phyloP scores from a whole-genome alignment of 2,888 invertebrate species.

The Drosophila cognata region DNA sequence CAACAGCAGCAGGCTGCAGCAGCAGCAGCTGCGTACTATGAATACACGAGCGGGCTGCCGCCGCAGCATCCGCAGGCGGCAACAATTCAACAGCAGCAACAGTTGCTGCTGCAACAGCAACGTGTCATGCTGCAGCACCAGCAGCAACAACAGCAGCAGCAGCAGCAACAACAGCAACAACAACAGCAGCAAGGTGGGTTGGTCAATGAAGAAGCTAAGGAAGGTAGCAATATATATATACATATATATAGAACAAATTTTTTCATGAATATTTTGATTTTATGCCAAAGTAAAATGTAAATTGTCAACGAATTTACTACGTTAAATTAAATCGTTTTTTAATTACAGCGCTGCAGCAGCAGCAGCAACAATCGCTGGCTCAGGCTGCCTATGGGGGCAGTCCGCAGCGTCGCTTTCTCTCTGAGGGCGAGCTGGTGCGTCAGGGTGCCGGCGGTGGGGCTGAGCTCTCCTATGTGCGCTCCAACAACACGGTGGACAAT shows the following conservation, averaged over 20 bases:
- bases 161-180: slow-evolving; percentile 74
- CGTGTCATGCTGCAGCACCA: slow-evolving; percentile 81
- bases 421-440: slow-evolving; percentile 92
- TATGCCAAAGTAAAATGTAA: not conserved
- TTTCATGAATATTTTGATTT: not conserved
- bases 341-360: slow-evolving; percentile 54
- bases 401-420: slow-evolving; percentile 92
- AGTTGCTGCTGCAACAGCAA: slow-evolving; percentile 83
- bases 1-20: slow-evolving; percentile 79
- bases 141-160: slow-evolving; percentile 77
- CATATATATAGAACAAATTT: too few species aligned
- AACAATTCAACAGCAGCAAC: slow-evolving; percentile 84
- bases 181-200: slow-evolving; percentile 74
- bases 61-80: slow-evolving; percentile 84
- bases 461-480: slow-evolving; percentile 88
- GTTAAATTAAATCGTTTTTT: too few species aligned
- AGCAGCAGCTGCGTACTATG: slow-evolving; percentile 84
- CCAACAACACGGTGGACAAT: slow-evolving; percentile 93
- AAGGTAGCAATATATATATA: not conserved
- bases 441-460: slow-evolving; percentile 85
- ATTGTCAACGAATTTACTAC: not conserved
- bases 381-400: slow-evolving; percentile 86
- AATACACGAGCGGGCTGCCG: slow-evolving; percentile 83
- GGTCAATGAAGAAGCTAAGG: not conserved
- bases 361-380: slow-evolving; percentile 64